phyloP scores from a whole-genome alignment of 2,113 vertebrate genomes.

The Eupsittula cactorum region DNA sequence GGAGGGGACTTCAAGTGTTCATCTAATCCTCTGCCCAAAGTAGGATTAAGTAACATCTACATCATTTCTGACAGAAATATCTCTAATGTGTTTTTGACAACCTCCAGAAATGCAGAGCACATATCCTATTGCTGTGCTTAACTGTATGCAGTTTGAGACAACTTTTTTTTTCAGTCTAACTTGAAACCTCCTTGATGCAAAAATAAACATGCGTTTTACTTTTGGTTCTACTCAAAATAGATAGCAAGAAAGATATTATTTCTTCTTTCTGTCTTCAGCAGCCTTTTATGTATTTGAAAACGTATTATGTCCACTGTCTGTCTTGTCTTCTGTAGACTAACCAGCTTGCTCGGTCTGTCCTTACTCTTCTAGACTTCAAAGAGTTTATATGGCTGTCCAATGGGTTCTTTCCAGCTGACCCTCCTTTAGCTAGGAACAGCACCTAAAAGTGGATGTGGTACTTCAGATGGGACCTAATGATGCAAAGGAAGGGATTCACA shows the following conservation, averaged over 20 bases:
- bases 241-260: not conserved
- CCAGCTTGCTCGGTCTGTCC: not conserved
- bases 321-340: not conserved
- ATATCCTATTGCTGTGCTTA: not conserved
- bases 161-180: not conserved
- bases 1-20: conserved; percentile 36
- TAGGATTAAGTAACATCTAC: conserved; percentile 56
- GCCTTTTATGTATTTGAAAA: not conserved
- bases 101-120: conserved; percentile 43
- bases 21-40: conserved; percentile 20
- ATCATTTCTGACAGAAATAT: conserved; percentile 59
- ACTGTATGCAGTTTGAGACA: not conserved
- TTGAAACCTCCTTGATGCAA: not conserved
- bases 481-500: not conserved
- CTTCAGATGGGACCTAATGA: not conserved
- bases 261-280: not conserved
- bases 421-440: not conserved
- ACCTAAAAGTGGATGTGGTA: not conserved
- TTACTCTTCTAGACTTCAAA: not conserved
- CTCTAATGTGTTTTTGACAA: conserved; percentile 60
- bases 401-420: not conserved
- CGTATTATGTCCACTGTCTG: rapidly evolving
- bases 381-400: not conserved
- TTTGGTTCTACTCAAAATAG: not conserved
- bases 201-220: not conserved